A percentile compares a stretch with the other conserved stretches of the same genome.
phyloP scores from a whole-genome alignment of 2,797 vertebrate species.

The Harpia harpyja region DNA sequence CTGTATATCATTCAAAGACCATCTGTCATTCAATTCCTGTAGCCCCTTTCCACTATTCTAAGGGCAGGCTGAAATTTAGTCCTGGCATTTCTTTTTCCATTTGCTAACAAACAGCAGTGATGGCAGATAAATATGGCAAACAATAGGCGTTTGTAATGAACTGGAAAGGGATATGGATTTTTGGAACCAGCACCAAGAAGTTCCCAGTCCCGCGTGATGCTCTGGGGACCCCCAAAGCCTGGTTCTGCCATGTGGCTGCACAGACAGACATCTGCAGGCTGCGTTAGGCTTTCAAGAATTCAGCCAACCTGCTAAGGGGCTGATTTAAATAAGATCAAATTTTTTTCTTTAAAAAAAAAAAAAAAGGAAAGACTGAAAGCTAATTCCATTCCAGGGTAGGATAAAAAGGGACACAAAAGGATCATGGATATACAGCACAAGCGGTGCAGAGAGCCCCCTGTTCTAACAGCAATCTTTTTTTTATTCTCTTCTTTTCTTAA shows the following conservation, averaged over 20 bases:
- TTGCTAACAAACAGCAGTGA: constrained; percentile 88
- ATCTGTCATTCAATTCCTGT: constrained; percentile 88
- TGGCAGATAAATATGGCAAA: constrained; percentile 85
- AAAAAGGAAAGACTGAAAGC: constrained; percentile 46
- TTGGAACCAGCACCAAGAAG: constrained; percentile 77
- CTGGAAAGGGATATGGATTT: constrained; percentile 79
- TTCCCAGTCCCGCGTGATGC: constrained; percentile 70
- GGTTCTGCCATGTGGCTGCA: constrained; percentile 80
- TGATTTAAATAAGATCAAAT: constrained; percentile 79
- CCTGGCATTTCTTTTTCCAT: constrained; percentile 87
- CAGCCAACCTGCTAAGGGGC: constrained; percentile 77
- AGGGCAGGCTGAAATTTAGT: constrained; percentile 81
- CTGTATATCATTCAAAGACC: constrained; percentile 95
- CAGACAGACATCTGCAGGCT: constrained; percentile 79
- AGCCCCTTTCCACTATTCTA: constrained; percentile 76
- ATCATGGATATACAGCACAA: constrained; percentile 11
- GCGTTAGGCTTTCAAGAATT: constrained; percentile 65
- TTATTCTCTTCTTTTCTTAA: neutral
- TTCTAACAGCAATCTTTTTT: constrained; percentile 10
- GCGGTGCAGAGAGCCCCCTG: neutral
- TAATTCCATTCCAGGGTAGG: constrained; percentile 54
- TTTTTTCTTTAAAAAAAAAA: neutral
- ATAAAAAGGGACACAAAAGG: constrained; percentile 62
- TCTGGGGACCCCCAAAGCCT: constrained; percentile 74
- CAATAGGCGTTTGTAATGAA: constrained; percentile 82